Percentiles rank a stretch among this genome's conserved stretches.
Conservation (phyloP, 2,888 invertebrate genomes). For the Drosophila histrio region DNA sequence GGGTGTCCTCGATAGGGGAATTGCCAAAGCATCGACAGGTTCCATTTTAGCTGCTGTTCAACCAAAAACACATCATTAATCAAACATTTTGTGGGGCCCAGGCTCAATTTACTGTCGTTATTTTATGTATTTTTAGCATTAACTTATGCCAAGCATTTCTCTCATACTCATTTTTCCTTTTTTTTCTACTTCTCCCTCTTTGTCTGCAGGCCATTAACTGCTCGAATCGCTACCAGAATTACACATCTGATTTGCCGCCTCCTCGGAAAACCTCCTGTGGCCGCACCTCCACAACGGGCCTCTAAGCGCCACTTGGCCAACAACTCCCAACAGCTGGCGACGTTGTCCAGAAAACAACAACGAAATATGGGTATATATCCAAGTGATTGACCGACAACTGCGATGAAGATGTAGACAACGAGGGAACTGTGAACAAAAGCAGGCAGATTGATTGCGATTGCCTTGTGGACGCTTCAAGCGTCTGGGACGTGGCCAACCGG, state of each 20-base stretch:
- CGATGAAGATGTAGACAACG: conserved; percentile 12
- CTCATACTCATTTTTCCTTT: conserved; percentile 13
- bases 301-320: conserved; percentile 48
- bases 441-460: conserved; percentile 37
- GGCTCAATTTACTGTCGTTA: conserved; percentile 44
- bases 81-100: conserved; percentile 62
- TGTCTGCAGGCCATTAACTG: conserved; percentile 81
- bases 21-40: conserved; percentile 30
- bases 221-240: conserved; percentile 79
- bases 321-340: conserved; percentile 10
- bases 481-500: conserved; percentile 12
- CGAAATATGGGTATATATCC: conserved; percentile 5
- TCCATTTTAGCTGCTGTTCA: conserved; percentile 24
- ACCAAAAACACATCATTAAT: conserved; percentile 71
- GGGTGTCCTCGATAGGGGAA: conserved; percentile 39
- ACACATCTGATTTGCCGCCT: conserved; percentile 80
- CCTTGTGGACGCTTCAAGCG: conserved; percentile 5
- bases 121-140: conserved; percentile 59
- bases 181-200: conserved; percentile 12
- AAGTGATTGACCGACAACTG: conserved; percentile 38
- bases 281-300: conserved; percentile 81
- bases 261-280: conserved; percentile 82
- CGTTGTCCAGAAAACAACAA: conserved; percentile 17
- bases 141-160: conserved; percentile 37
- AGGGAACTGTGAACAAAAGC: not conserved